Evolutionary conservation across 2,113 vertebrate species (phyloP).

Genomic region (Pongo pygmaeus): DNA sequence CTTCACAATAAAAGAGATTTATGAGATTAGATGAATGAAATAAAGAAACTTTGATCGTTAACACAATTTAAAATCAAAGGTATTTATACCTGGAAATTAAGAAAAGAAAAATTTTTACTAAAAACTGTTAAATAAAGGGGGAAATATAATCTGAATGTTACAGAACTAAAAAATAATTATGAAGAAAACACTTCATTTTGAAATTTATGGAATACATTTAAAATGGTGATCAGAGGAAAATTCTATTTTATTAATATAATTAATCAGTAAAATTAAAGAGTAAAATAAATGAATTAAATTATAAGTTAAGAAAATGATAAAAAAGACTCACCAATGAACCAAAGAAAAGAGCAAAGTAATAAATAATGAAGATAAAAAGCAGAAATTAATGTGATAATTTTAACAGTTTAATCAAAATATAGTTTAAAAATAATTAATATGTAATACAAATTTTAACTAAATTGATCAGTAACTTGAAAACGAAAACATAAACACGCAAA

Average conservation of each 20-base stretch:
- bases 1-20: background rate
- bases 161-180: background rate
- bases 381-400: background rate
- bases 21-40: background rate
- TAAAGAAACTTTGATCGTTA: background rate
- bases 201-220: background rate
- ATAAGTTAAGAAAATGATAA: background rate
- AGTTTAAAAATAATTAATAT: background rate
- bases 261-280: background rate
- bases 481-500: background rate
- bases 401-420: background rate
- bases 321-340: background rate
- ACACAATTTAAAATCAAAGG: slow-evolving; percentile 4
- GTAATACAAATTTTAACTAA: background rate
- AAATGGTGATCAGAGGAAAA: background rate
- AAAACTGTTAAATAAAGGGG: background rate
- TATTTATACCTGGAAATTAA: background rate
- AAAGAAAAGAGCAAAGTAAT: background rate
- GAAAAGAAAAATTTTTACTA: background rate
- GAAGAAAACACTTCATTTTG: background rate
- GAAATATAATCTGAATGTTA: background rate
- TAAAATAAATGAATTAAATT: background rate
- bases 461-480: background rate
- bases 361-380: background rate
- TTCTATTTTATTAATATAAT: background rate